Percentiles rank a stretch among this genome's conserved stretches.
Evolutionary conservation across 2,113 vertebrate species (phyloP).

Genomic region (Calidris pygmaea): DNA sequence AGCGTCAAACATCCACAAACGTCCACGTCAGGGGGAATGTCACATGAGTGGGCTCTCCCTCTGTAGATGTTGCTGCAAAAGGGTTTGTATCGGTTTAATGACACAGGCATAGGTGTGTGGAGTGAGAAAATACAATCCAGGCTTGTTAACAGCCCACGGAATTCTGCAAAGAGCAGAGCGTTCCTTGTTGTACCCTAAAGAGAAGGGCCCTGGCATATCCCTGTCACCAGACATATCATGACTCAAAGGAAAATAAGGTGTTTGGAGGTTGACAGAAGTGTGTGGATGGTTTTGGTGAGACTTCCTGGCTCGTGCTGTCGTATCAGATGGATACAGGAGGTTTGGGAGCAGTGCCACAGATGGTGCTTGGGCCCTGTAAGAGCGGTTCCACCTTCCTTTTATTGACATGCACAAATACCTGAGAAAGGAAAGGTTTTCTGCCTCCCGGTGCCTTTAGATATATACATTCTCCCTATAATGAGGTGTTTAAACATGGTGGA

Average conservation of each 20-base stretch:
- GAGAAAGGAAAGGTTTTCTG: not conserved
- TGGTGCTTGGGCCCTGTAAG: not conserved
- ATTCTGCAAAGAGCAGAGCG: not conserved
- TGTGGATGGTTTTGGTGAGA: not conserved
- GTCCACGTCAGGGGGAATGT: not conserved
- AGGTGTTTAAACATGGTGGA: not conserved
- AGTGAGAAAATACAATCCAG: not conserved
- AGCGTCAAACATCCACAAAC: not conserved
- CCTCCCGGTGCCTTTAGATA: not conserved
- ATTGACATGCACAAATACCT: not conserved
- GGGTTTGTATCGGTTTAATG: not conserved
- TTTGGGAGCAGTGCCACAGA: not conserved
- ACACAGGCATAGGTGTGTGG: too few species aligned
- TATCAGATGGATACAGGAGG: not conserved
- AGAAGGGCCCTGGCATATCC: not conserved
- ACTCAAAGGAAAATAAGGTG: not conserved
- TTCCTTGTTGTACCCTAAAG: not conserved
- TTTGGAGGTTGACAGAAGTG: not conserved
- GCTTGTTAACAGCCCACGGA: fast-evolving
- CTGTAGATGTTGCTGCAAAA: not conserved
- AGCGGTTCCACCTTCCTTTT: not conserved
- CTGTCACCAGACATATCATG: not conserved
- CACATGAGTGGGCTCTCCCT: not conserved
- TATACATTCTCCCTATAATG: not conserved
- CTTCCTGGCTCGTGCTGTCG: not conserved